Conservation (phyloP, 2,888 invertebrate genomes). For the Mechanitis mazaeus region DNA sequence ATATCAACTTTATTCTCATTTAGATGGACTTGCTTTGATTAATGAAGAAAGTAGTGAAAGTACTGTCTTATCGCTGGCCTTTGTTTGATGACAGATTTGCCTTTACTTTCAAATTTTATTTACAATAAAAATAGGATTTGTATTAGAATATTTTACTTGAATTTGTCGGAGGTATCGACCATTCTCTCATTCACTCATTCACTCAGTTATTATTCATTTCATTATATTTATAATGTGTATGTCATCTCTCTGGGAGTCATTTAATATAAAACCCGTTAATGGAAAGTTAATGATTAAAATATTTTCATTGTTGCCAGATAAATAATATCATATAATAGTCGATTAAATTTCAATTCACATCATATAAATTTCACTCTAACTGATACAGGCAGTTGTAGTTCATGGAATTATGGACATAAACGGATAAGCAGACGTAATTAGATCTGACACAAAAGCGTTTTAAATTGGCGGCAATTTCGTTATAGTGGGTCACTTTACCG, state of each 20-base stretch:
- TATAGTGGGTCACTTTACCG: conserved; percentile 46
- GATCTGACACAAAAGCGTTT: conserved; percentile 44
- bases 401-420: conserved; percentile 21
- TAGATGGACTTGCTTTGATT: conserved; percentile 61
- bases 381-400: conserved; percentile 13
- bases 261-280: too few relatives aligned
- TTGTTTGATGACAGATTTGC: conserved; percentile 47
- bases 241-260: too few relatives aligned
- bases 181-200: too few relatives aligned
- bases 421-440: conserved; percentile 30
- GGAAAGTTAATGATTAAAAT: background rate
- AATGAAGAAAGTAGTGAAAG: conserved; percentile 59
- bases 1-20: conserved; percentile 40
- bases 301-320: conserved; percentile 1
- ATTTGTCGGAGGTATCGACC: too few relatives aligned
- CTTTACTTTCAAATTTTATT: conserved; percentile 42
- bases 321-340: background rate
- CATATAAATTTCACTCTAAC: conserved; percentile 11
- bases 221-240: too few relatives aligned
- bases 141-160: background rate
- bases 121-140: conserved; percentile 30
- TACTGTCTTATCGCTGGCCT: conserved; percentile 33
- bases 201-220: too few relatives aligned
- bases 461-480: conserved; percentile 44
- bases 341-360: conserved; percentile 7